Evolutionary conservation across 64 coral and sea anemone genomes (phyloP).

Genomic region (Porites lutea): DNA sequence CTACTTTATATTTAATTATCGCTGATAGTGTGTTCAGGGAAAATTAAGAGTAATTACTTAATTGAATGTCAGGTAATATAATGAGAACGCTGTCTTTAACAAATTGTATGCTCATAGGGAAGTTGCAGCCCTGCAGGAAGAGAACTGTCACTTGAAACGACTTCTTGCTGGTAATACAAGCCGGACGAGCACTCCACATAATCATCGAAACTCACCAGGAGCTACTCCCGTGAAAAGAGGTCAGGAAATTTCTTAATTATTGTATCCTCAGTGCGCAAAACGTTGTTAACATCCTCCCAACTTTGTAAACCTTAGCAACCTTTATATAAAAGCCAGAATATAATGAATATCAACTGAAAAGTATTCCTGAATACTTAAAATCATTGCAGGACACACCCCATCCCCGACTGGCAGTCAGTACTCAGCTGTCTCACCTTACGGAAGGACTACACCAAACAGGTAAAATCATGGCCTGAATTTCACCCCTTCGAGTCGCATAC

Average conservation of each 20-base stretch:
- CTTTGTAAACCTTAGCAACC: no score
- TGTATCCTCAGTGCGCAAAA: no score
- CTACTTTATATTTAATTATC: no score
- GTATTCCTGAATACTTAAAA: no score
- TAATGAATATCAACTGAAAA: no score
- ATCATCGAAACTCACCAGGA: constrained; percentile 35
- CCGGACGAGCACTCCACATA: constrained; percentile 5
- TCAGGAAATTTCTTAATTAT: not conserved
- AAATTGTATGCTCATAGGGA: not conserved
- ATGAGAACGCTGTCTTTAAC: not conserved
- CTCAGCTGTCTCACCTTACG: constrained; percentile 18
- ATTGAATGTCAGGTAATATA: no score
- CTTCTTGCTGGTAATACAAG: constrained; percentile 37
- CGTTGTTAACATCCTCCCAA: no score
- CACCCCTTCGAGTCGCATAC: no score
- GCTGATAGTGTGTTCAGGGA: no score
- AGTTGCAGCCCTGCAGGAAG: constrained; percentile 50
- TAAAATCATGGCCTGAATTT: not conserved
- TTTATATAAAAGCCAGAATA: no score
- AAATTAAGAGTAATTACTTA: no score
- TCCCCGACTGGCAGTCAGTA: constrained; percentile 37
- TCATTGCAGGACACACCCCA: constrained; percentile 12
- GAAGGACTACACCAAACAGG: constrained; percentile 41
- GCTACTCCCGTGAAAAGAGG: constrained; percentile 19
- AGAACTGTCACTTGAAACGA: constrained; percentile 58